These are phyloP conservation scores for Archegozetes longisetosus DNA, from an alignment of 1,140 invertebrate species.

Conservation along the genomic window DNA sequence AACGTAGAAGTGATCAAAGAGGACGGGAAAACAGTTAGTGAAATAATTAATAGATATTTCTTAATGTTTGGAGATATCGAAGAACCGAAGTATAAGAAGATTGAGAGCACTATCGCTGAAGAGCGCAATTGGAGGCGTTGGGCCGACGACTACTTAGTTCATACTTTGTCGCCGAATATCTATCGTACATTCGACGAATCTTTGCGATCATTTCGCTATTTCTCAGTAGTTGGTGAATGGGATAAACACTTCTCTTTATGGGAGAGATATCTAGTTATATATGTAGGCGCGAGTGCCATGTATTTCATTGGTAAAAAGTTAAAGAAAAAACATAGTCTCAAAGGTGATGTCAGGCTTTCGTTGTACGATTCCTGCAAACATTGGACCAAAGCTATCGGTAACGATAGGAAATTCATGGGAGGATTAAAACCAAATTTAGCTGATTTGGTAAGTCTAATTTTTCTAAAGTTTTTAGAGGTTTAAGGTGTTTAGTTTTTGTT, in stretches of 20 bases:
- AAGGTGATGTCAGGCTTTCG: slow-evolving; percentile 71
- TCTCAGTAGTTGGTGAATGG: slow-evolving; percentile 80
- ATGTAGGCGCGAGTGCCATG: slow-evolving; percentile 85
- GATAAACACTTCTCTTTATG: slow-evolving; percentile 58
- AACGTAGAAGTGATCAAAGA: slow-evolving; percentile 40
- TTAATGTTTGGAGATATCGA: slow-evolving; percentile 57
- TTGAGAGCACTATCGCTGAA: slow-evolving; percentile 28
- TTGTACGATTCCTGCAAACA: slow-evolving; percentile 72
- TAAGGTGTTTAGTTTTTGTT: slow-evolving; percentile 2
- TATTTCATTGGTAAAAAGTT: slow-evolving; percentile 74
- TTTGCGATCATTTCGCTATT: slow-evolving; percentile 76
- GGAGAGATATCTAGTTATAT: slow-evolving; percentile 75
- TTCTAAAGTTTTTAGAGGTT: neutral
- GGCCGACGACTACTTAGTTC: slow-evolving; percentile 65
- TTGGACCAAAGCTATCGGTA: slow-evolving; percentile 56
- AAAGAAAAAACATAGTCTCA: slow-evolving; percentile 69
- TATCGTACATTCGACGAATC: slow-evolving; percentile 73
- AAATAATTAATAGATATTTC: slow-evolving; percentile 88
- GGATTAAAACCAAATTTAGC: slow-evolving; percentile 75
- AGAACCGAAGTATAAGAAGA: slow-evolving; percentile 11
- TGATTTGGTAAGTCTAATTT: slow-evolving; percentile 44
- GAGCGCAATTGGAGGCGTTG: slow-evolving; percentile 89
- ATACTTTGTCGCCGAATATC: slow-evolving; percentile 88
- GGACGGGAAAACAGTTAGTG: slow-evolving; percentile 43
- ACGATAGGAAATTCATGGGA: slow-evolving; percentile 52